phyloP scores from a whole-genome alignment of 2,888 invertebrate genomes.

The Drosophila suboccidentalis region DNA sequence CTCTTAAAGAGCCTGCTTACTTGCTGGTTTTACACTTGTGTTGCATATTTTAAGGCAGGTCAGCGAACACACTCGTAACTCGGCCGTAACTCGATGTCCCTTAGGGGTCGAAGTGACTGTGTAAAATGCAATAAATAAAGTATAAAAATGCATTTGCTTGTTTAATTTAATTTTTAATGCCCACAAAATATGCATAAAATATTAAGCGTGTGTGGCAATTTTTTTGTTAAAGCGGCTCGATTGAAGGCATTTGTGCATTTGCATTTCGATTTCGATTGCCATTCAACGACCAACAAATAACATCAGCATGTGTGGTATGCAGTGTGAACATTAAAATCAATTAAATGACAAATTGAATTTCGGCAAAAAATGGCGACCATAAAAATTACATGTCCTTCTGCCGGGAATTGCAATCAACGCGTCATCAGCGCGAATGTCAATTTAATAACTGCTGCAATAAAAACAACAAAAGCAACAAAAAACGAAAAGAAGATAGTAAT shows the following conservation, averaged over 20 bases:
- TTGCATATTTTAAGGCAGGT: slow-evolving; percentile 70
- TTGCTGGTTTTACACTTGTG: slow-evolving; percentile 11
- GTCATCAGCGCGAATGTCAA: slow-evolving; percentile 73
- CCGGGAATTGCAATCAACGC: slow-evolving; percentile 81
- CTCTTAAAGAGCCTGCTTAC: neutral
- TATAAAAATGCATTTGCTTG: slow-evolving; percentile 71
- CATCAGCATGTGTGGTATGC: slow-evolving; percentile 21
- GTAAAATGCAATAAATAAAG: slow-evolving; percentile 69
- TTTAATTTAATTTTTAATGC: slow-evolving; percentile 80
- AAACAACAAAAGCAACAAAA: slow-evolving; percentile 12
- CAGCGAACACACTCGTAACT: slow-evolving; percentile 6
- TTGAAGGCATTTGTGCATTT: slow-evolving; percentile 68
- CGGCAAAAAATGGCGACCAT: slow-evolving; percentile 71
- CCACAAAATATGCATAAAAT: slow-evolving; percentile 81
- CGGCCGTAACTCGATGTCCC: slow-evolving; percentile 1
- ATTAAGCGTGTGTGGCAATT: slow-evolving; percentile 61
- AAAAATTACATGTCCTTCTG: slow-evolving; percentile 79
- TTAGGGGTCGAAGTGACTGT: slow-evolving; percentile 18
- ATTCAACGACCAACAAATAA: slow-evolving; percentile 37
- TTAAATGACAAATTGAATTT: slow-evolving; percentile 82
- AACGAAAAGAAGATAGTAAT: neutral
- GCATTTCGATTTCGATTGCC: slow-evolving; percentile 57
- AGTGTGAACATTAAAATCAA: slow-evolving; percentile 78
- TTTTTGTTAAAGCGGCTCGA: slow-evolving; percentile 25
- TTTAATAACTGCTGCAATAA: slow-evolving; percentile 67